Base-by-base conservation (phyloP, 2,888 invertebrate species). In the Cyclophora albipunctata region DNA sequence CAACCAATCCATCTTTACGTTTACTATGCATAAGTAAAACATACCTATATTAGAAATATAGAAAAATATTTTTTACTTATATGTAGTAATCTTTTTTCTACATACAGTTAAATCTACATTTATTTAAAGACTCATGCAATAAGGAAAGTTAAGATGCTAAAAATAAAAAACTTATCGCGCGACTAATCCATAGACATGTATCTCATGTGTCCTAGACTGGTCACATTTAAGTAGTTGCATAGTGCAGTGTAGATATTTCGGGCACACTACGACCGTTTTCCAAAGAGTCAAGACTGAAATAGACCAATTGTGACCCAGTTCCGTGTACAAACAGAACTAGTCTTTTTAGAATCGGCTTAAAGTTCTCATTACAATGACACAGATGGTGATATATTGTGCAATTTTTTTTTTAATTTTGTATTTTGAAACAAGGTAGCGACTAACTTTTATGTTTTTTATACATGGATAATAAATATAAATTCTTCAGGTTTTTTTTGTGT, bases 291-390 rank as follows among this genome's bases (percentile, higher is more conserved):
- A 70, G 71, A 71, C 79, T 66, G 65, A 84, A 87, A 87, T 87
- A 87, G 80, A 78, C 63, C 66, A 71, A 62, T 63, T 66, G 66
- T 84, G 87, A 84, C 87, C 87, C 71, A 88, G 66, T 81, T 86
- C 71, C 69, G 55, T 49, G 49, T 59, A 50, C 64, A 67, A 50
- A 54, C 58, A 34, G 73, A 73, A 73, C 63, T 58, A 58, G 53
- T 48, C 58, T 54, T 62, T 70, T 64, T 53, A 47, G 2, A 34
- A 4, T 41, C 33, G 34, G 7, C 34, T 54, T 65, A 70, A 51
- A 63, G 66, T 57, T 54, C 33, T 33, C 3, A 44, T 59, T 61
- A 49, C 51, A 53, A 50, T 49, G 46, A 7, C 43, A 47, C 4
- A 42, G 5, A 5, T 54, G 52, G 51, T 50, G 35, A 53, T 55